phyloP scores from a whole-genome alignment of 1,140 invertebrate genomes.

The Drosophila nebulosa region DNA sequence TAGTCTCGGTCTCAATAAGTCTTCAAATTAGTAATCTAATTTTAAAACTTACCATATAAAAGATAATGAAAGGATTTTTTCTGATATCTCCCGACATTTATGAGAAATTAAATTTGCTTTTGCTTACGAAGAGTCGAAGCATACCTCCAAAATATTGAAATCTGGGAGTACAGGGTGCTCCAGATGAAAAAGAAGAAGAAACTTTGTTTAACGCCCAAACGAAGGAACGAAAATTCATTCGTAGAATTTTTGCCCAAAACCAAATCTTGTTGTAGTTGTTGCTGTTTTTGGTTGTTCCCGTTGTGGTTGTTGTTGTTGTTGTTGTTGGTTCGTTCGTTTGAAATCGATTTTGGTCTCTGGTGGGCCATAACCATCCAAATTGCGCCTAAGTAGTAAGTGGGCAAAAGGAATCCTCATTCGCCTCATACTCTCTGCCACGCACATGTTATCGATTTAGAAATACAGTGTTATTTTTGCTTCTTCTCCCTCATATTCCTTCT shows the following conservation, averaged over 20 bases:
- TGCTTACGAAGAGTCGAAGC: background rate
- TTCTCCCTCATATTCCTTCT: background rate
- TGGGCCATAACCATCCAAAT: constrained; percentile 78
- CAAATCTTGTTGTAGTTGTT: constrained; percentile 6
- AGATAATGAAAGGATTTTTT: too few species aligned
- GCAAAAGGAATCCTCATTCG: constrained; percentile 18
- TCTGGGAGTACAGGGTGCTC: background rate
- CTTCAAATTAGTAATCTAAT: too few species aligned
- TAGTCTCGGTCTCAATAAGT: too few species aligned
- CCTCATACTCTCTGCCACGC: constrained; percentile 24
- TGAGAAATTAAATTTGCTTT: too few species aligned
- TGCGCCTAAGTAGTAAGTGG: constrained; percentile 73
- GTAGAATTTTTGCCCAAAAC: constrained; percentile 47
- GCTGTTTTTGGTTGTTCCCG: constrained; percentile 24
- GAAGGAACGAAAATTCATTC: constrained; percentile 65
- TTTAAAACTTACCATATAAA: too few species aligned
- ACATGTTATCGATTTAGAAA: constrained; percentile 63
- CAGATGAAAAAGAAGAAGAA: background rate
- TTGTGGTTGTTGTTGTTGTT: background rate
- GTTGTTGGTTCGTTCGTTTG: constrained; percentile 25
- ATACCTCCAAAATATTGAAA: background rate
- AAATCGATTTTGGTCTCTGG: constrained; percentile 75
- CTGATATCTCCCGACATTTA: too few species aligned
- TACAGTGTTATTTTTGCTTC: constrained; percentile 30
- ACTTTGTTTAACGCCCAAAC: constrained; percentile 62